Evolutionary conservation across 2,113 vertebrate species (phyloP), one percentile per base, ranked within the genome.

Genomic region (Tupaia tana): DNA sequence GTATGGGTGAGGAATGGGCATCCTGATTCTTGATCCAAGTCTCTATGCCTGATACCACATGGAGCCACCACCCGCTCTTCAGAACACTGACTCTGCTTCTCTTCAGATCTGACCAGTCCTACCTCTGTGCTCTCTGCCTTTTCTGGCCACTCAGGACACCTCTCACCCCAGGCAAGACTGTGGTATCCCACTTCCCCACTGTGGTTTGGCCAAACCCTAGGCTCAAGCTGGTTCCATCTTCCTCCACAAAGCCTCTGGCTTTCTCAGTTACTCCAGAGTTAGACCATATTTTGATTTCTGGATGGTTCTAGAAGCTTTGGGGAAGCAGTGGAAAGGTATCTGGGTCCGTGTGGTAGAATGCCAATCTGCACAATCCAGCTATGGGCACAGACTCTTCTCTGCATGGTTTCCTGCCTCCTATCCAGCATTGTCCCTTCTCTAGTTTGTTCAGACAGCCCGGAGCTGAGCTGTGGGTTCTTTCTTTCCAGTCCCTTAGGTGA

Each of bases 341-440:
- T 52, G 15, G 24, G 58, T 83, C 77, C 19, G 1, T 18, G 4
- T 10, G 34, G 31, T 20, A 16, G 77, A 19, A 80, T 12, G 6
- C 73, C 67, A 3, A 0, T 31, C 81, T n/a, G 31, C 66, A 12
- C 0, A 7, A 2, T 19, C 18, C 3, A 6, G 18, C 22, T 24
- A 0, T 7, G 12, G 27, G 29, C 27, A 29, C 66, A 61, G 29
- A 24, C 4, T 56, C 71, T 64, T 22, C 54, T 6, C 4, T 4
- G 14, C 83, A 66, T 11, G 9, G 20, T 24, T 12, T 18, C 52
- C 81, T 73, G 61, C 25, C 34, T 31, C 77, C 87, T 59, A 52
- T 12, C 52, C 15, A 8, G 27, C 1, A 1, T 1, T 27, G 82
- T 20, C 56, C 31, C 18, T 61, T 43, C 74, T 73, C 87, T 27